Evolutionary conservation across 92 coral and sea anemone species (phyloP).

Genomic region (Epizoanthus stellaris): DNA sequence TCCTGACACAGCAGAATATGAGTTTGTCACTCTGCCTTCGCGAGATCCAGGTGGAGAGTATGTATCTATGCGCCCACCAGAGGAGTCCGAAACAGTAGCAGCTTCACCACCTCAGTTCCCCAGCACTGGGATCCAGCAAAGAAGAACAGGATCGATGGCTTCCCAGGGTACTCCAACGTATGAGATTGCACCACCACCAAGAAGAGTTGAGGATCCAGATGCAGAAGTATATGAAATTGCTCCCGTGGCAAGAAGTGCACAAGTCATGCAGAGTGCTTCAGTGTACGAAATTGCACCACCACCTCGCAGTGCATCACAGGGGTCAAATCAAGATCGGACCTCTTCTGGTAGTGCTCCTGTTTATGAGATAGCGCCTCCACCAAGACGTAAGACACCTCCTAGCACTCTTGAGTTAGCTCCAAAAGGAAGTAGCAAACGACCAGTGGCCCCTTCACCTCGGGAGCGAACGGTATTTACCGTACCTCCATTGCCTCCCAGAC

Average conservation of each 20-base stretch:
- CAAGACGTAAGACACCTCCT: conserved; percentile 57
- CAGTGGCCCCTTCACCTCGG: conserved; percentile 38
- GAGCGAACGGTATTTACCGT: neutral
- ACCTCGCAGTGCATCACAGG: conserved; percentile 25
- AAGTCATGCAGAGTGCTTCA: conserved; percentile 31
- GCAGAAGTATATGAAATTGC: neutral
- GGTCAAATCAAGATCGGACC: conserved; percentile 41
- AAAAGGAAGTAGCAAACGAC: conserved; percentile 27
- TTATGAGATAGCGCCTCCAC: conserved; percentile 90
- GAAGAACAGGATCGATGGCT: conserved; percentile 15
- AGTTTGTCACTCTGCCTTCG: conserved; percentile 8
- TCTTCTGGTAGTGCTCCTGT: conserved; percentile 45
- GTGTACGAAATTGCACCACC: conserved; percentile 86
- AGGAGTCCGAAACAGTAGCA: neutral
- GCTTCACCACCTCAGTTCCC: conserved; percentile 8
- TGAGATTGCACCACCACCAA: conserved; percentile 30
- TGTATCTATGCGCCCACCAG: conserved; percentile 22
- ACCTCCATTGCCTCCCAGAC: conserved; percentile 38
- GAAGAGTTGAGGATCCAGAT: neutral
- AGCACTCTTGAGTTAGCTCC: conserved; percentile 48
- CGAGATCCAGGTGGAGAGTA: neutral
- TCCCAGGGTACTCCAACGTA: conserved; percentile 16
- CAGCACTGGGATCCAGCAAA: conserved; percentile 28
- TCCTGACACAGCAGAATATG: conserved; percentile 11
- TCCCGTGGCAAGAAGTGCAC: neutral